phyloP scores from a whole-genome alignment of 2,797 vertebrate genomes.

The Malacoctenus gilli region DNA sequence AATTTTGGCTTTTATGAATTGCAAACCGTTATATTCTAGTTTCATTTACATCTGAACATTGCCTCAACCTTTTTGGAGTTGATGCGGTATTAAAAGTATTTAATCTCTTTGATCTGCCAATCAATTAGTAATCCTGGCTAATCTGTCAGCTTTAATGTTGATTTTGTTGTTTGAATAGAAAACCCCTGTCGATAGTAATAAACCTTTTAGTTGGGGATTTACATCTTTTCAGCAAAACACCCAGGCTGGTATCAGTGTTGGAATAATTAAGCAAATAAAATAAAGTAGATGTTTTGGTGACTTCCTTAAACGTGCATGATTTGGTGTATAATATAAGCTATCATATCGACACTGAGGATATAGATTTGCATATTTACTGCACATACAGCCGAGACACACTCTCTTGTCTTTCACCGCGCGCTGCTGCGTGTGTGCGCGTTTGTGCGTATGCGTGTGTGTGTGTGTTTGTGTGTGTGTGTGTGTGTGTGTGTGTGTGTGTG shows the following conservation, averaged over 20 bases:
- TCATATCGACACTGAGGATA: conserved; percentile 72
- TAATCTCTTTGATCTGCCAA: conserved; percentile 10
- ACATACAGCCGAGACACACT: conserved; percentile 52
- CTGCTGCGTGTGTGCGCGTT: conserved; percentile 6
- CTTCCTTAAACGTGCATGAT: conserved; percentile 64
- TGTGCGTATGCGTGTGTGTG: conserved; percentile 23
- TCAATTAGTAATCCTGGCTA: neutral
- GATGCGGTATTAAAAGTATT: neutral
- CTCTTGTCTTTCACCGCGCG: conserved; percentile 62
- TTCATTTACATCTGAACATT: too few species aligned
- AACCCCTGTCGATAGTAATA: conserved; percentile 18
- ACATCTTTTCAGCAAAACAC: conserved; percentile 35
- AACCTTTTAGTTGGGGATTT: conserved; percentile 38
- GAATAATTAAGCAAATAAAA: conserved; percentile 68
- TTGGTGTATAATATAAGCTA: conserved; percentile 67
- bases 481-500: conserved; percentile 12
- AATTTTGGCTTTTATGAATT: too few species aligned
- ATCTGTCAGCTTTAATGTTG: conserved; percentile 11
- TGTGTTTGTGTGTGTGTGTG: conserved; percentile 27
- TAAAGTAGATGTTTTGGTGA: conserved; percentile 42
- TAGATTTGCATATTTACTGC: conserved; percentile 78
- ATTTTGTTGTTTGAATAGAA: conserved; percentile 13
- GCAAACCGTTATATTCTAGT: neutral
- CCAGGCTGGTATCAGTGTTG: conserved; percentile 39
- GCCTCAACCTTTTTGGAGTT: too few species aligned